phyloP scores from a whole-genome alignment of 64 coral and sea anemone genomes.

The Porites lutea region DNA sequence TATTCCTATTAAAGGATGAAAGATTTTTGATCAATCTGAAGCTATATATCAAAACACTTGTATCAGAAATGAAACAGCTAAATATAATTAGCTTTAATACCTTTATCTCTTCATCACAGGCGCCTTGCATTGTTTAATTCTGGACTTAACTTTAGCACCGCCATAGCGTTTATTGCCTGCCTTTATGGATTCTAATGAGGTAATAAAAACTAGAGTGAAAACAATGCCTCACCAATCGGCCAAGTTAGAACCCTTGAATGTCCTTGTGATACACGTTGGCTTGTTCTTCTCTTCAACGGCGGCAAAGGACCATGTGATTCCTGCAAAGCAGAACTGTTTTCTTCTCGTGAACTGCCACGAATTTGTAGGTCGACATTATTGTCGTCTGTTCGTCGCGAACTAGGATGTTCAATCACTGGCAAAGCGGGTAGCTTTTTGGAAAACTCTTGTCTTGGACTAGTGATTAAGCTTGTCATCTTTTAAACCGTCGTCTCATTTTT shows the following conservation, averaged over 20 bases:
- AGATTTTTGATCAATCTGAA: no score
- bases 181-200: no score
- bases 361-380: constrained; percentile 49
- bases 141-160: no score
- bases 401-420: constrained; percentile 67
- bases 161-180: no score
- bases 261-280: background rate
- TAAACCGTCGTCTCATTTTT: background rate
- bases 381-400: constrained; percentile 4
- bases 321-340: background rate
- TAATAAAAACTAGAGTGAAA: no score
- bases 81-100: no score
- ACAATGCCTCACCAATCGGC: constrained; percentile 37
- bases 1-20: no score
- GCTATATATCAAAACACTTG: no score
- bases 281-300: constrained; percentile 1
- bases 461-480: background rate
- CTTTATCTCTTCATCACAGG: no score
- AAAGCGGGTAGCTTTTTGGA: constrained; percentile 17
- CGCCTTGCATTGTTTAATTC: no score
- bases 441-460: constrained; percentile 31
- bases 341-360: constrained; percentile 41
- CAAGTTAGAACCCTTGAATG: constrained; percentile 67
- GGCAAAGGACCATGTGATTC: constrained; percentile 13
- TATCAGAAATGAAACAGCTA: no score